Evolutionary conservation across 1,140 invertebrate species (phyloP).

Genomic region (Sitophilus oryzae): DNA sequence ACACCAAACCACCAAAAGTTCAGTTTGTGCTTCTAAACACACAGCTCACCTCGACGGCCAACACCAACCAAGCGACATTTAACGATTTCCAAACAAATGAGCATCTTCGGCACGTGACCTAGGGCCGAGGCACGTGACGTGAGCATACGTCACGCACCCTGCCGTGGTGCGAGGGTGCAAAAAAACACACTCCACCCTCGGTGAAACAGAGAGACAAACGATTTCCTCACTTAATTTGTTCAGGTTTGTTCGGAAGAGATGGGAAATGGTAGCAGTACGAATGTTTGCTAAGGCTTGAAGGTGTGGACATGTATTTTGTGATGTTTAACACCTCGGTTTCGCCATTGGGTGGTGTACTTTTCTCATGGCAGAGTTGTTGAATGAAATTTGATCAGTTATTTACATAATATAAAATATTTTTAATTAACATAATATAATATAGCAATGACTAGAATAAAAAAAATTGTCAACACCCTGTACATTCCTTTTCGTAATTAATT

Average conservation of each 20-base stretch:
- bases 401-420: too few species aligned
- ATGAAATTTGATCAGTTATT: neutral
- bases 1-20: too few species aligned
- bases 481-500: too few species aligned
- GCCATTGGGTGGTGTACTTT: too few species aligned
- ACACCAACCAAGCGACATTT: neutral
- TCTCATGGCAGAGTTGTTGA: neutral
- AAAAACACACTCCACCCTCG: neutral
- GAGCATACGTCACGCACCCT: slow-evolving; percentile 2
- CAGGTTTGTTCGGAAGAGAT: neutral
- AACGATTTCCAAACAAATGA: slow-evolving; percentile 18
- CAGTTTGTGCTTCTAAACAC: too few species aligned
- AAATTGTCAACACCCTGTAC: too few species aligned
- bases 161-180: slow-evolving; percentile 10
- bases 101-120: slow-evolving; percentile 18
- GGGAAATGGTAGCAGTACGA: neutral
- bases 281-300: slow-evolving; percentile 7
- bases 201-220: neutral
- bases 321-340: slow-evolving; percentile 3
- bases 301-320: slow-evolving; percentile 9
- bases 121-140: slow-evolving; percentile 5
- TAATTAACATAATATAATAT: too few species aligned
- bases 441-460: too few species aligned
- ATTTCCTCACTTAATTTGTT: slow-evolving; percentile 13
- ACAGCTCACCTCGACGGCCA: neutral